Evolutionary conservation across 2,797 vertebrate species (phyloP).

Genomic region (Myioborus miniatus): DNA sequence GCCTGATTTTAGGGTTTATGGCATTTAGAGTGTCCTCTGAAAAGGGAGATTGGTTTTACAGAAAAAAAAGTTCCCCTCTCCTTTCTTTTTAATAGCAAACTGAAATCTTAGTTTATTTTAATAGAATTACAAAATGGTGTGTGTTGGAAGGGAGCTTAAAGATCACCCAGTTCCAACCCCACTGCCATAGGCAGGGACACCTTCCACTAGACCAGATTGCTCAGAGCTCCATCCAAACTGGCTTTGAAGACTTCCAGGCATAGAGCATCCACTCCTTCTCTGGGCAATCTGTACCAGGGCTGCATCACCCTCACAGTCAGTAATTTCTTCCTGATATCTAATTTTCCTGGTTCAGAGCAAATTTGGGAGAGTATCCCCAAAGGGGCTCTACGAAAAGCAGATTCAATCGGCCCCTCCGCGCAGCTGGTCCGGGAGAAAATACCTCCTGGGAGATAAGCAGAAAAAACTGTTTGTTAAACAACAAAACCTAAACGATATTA

Average conservation of each 20-base stretch:
- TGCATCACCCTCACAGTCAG: background rate
- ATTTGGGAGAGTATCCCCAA: too few species aligned
- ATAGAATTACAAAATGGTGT: background rate
- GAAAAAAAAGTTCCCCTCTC: fast-evolving
- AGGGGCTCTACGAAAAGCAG: too few species aligned
- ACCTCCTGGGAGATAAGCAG: too few species aligned
- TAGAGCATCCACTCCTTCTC: background rate
- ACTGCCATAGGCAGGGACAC: background rate
- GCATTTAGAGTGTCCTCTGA: background rate
- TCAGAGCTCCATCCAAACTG: background rate
- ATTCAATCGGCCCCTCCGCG: too few species aligned
- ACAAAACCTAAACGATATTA: too few species aligned
- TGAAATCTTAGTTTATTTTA: background rate
- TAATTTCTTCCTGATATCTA: background rate
- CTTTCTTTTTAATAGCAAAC: background rate
- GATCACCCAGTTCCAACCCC: background rate
- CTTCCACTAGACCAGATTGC: background rate
- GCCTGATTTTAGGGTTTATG: background rate
- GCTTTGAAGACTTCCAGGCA: background rate
- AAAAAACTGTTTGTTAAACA: too few species aligned
- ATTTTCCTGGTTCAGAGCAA: too few species aligned
- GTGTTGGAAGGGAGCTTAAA: background rate
- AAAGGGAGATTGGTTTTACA: background rate
- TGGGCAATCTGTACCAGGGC: background rate
- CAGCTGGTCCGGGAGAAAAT: too few species aligned